Conservation (phyloP, 2,888 invertebrate genomes). For the Acanthopleura granulata region DNA sequence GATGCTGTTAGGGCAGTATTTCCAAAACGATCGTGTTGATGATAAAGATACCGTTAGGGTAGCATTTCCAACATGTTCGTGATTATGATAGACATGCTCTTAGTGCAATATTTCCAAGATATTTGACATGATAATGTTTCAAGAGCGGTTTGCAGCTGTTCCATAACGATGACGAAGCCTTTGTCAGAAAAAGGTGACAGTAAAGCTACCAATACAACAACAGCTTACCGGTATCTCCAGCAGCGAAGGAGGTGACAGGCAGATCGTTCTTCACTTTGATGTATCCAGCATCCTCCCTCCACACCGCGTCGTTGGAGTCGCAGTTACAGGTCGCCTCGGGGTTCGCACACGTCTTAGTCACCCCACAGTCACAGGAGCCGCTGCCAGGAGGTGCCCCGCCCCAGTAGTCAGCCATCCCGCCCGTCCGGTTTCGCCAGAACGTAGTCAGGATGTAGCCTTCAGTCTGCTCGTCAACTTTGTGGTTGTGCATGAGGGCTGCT, state of each 20-base stretch:
- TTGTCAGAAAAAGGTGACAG: too few species aligned
- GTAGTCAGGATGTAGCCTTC: slow-evolving; percentile 38
- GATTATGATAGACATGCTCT: too few species aligned
- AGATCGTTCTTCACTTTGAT: slow-evolving; percentile 56
- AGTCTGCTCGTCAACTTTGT: slow-evolving; percentile 27
- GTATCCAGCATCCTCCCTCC: slow-evolving; percentile 57
- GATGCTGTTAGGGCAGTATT: too few species aligned
- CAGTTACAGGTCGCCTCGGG: slow-evolving; percentile 55
- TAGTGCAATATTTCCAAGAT: too few species aligned
- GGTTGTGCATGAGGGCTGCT: slow-evolving; percentile 58
- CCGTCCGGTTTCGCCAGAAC: slow-evolving; percentile 53
- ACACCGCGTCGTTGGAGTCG: slow-evolving; percentile 57
- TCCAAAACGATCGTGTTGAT: too few species aligned
- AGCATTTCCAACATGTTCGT: too few species aligned
- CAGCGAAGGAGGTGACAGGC: slow-evolving; percentile 56
- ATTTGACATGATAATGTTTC: too few species aligned
- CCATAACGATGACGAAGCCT: too few species aligned
- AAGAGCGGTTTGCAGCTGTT: too few species aligned
- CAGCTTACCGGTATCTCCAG: slow-evolving; percentile 63
- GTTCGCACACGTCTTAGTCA: slow-evolving; percentile 47
- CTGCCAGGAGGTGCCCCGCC: slow-evolving; percentile 55
- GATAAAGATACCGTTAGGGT: too few species aligned
- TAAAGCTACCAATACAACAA: too few species aligned
- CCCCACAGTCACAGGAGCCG: slow-evolving; percentile 59
- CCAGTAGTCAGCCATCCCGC: slow-evolving; percentile 48